Percentiles rank a stretch among this genome's conserved stretches.
Conservation (phyloP, 2,797 vertebrate genomes). For the Dryobates pubescens region DNA sequence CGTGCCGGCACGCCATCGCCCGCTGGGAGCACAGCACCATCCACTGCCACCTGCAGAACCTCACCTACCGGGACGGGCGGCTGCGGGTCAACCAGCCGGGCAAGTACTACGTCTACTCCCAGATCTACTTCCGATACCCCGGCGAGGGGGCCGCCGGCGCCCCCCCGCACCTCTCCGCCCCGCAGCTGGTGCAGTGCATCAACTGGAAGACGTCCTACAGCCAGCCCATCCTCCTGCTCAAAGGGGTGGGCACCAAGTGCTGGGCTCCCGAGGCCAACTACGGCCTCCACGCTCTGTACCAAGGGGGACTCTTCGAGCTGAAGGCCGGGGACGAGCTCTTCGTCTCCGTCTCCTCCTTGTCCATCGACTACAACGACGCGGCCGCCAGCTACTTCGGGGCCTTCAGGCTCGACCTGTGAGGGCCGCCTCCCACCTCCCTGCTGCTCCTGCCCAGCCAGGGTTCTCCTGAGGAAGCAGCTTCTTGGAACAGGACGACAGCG, state of each 20-base stretch:
- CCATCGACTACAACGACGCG: slow-evolving; percentile 82
- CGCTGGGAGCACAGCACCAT: slow-evolving; percentile 86
- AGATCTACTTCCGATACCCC: slow-evolving; percentile 90
- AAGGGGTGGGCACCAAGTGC: slow-evolving; percentile 90
- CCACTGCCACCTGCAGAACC: slow-evolving; percentile 88
- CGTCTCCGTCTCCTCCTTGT: slow-evolving; percentile 86
- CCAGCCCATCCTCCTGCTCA: slow-evolving; percentile 88
- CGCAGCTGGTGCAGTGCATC: slow-evolving; percentile 90
- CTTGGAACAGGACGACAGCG: fast-evolving
- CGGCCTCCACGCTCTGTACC: slow-evolving; percentile 90
- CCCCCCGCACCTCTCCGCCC: slow-evolving; percentile 72
- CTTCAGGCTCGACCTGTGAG: slow-evolving; percentile 87
- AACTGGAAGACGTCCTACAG: slow-evolving; percentile 87
- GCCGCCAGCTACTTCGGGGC: slow-evolving; percentile 89
- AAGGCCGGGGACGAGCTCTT: slow-evolving; percentile 88
- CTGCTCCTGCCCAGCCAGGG: neutral
- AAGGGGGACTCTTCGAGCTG: slow-evolving; percentile 91
- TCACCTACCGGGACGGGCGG: slow-evolving; percentile 84
- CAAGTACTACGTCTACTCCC: slow-evolving; percentile 90
- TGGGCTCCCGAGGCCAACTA: slow-evolving; percentile 89
- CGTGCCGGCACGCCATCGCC: slow-evolving; percentile 85
- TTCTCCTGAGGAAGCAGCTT: neutral
- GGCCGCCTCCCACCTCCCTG: neutral
- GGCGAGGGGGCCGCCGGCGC: neutral
- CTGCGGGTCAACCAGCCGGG: slow-evolving; percentile 87